phyloP scores from a whole-genome alignment of 2,113 vertebrate genomes.

The Gavia stellata region DNA sequence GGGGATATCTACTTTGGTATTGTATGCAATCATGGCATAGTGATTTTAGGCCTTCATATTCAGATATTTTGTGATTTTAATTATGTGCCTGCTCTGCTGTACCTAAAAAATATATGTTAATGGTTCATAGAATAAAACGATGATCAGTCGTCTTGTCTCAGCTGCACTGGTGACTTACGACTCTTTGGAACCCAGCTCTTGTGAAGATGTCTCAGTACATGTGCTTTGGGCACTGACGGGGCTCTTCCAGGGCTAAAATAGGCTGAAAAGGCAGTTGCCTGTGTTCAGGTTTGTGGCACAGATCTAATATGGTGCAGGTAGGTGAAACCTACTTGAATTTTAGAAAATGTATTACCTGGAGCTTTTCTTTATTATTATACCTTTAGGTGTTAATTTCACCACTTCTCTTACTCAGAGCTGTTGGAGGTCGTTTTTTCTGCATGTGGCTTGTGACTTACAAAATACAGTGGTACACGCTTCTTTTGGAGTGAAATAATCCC shows the following conservation, averaged over 20 bases:
- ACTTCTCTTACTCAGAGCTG: not conserved
- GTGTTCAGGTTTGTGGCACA: not conserved
- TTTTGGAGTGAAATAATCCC: not conserved
- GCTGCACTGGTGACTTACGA: not conserved
- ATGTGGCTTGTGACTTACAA: not conserved
- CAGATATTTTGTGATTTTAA: not conserved
- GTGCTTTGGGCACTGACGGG: accelerated
- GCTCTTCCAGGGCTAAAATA: not conserved
- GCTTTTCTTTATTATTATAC: not conserved
- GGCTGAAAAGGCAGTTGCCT: not conserved
- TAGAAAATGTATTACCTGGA: not conserved
- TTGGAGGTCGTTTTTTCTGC: not conserved
- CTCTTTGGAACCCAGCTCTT: not conserved
- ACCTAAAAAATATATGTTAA: not conserved
- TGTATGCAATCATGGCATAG: no score
- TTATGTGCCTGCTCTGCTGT: not conserved
- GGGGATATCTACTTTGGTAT: not conserved
- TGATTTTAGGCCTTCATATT: not conserved
- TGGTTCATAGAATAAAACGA: not conserved
- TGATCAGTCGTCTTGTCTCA: not conserved
- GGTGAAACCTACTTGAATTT: not conserved
- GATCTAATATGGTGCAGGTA: not conserved
- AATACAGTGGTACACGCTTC: not conserved
- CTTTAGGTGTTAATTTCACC: not conserved
- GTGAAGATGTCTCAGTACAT: not conserved